These are phyloP conservation scores for Apis cerana DNA, from an alignment of 1,140 invertebrate genomes.

Conservation along the genomic window DNA sequence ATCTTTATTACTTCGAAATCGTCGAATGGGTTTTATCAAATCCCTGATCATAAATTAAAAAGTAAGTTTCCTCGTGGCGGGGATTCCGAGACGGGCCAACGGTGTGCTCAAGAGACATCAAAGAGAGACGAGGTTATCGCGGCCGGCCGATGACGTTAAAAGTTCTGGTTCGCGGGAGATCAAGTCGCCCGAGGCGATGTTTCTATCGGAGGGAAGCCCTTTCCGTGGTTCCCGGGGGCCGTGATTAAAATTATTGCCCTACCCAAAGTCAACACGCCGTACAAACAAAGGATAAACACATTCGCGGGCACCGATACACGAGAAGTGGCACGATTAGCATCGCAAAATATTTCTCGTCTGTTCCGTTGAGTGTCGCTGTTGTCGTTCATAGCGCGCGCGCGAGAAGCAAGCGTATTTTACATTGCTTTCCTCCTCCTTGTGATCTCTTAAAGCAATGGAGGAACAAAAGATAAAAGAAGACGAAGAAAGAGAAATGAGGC, in stretches of 20 bases:
- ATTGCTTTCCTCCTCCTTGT: slow-evolving; percentile 56
- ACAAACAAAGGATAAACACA: slow-evolving; percentile 59
- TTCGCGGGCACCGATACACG: slow-evolving; percentile 51
- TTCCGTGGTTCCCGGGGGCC: not conserved
- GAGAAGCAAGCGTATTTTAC: slow-evolving; percentile 50
- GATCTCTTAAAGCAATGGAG: slow-evolving; percentile 39
- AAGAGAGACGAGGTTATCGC: slow-evolving; percentile 30
- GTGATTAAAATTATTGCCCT: slow-evolving; percentile 60
- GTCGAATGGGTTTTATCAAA: not conserved
- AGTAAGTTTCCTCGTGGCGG: not conserved
- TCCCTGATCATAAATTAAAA: not conserved
- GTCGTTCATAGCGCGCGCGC: slow-evolving; percentile 22
- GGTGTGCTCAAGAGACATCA: slow-evolving; percentile 8
- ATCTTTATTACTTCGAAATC: not conserved
- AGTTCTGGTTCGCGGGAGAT: slow-evolving; percentile 16
- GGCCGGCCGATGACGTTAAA: slow-evolving; percentile 18
- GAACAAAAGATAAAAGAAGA: not conserved
- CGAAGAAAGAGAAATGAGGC: slow-evolving; percentile 6
- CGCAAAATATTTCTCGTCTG: slow-evolving; percentile 59
- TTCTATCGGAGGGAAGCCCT: not conserved
- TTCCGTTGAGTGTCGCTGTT: not conserved
- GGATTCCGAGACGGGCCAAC: slow-evolving; percentile 1
- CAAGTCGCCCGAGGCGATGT: not conserved
- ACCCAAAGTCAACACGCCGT: slow-evolving; percentile 43
- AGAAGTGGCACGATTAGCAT: slow-evolving; percentile 61